A percentile compares a stretch with the other conserved stretches of the same genome.
Evolutionary conservation across 2,888 invertebrate genomes (phyloP).

Genomic region (Caradrina kadenii): DNA sequence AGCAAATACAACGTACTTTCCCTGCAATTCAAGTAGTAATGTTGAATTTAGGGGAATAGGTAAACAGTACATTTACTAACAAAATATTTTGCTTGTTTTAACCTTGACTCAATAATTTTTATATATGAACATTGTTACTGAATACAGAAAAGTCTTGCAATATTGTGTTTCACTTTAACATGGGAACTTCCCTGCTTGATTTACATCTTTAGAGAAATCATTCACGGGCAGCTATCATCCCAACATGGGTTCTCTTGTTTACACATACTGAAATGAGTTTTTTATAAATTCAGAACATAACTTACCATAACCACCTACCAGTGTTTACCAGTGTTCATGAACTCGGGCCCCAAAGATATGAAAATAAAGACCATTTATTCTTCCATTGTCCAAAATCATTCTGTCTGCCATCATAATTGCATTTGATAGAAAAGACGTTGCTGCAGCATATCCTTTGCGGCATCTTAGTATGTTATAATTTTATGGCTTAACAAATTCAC

Average conservation of each 20-base stretch:
- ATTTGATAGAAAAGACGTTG: no score
- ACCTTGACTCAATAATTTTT: neutral
- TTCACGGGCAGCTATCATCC: no score
- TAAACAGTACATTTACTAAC: neutral
- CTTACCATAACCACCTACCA: neutral
- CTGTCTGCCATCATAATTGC: no score
- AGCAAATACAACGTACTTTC: neutral
- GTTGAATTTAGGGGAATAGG: neutral
- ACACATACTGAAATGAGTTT: neutral
- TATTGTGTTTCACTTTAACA: neutral
- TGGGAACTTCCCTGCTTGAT: neutral
- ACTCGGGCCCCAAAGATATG: no score
- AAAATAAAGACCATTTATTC: no score
- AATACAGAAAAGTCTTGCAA: neutral
- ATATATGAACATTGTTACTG: neutral
- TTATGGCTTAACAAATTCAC: no score
- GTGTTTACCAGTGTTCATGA: neutral
- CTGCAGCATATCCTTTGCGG: no score
- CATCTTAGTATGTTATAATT: no score
- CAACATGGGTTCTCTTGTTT: neutral
- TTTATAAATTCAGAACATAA: neutral
- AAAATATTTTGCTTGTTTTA: neutral
- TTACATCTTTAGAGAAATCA: neutral
- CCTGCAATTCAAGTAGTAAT: neutral
- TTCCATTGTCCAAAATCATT: neutral